These are phyloP conservation scores for Trinectes maculatus DNA, from an alignment of 2,113 vertebrate species.

Conservation along the genomic window DNA sequence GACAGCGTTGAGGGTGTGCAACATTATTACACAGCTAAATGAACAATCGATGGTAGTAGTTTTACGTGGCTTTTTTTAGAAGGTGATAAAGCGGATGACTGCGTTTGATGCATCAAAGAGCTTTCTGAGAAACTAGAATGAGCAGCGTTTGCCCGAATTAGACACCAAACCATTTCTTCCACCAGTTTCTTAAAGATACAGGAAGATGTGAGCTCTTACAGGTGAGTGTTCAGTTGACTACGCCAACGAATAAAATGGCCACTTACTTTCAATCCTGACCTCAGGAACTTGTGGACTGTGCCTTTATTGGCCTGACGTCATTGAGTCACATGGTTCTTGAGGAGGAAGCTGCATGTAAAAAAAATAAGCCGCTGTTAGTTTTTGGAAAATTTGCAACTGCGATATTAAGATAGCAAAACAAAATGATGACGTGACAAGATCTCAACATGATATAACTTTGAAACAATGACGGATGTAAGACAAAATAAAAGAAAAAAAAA, in stretches of 20 bases:
- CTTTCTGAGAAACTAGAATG: not conserved
- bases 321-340: not conserved
- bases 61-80: conserved; percentile 5
- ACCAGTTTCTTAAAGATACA: not conserved
- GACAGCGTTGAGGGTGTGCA: not conserved
- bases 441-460: not conserved
- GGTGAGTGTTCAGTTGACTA: no score
- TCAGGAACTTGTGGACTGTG: not conserved
- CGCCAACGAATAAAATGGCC: no score
- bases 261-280: not conserved
- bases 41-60: not conserved
- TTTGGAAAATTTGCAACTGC: no score
- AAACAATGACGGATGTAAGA: not conserved
- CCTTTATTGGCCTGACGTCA: not conserved
- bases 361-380: not conserved
- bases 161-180: not conserved
- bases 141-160: not conserved
- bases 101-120: not conserved
- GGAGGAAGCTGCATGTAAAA: not conserved
- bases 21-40: conserved; percentile 21
- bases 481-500: not conserved
- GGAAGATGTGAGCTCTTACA: not conserved
- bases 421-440: not conserved
- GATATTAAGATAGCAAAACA: no score
- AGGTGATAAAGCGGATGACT: conserved; percentile 2